Evolutionary conservation across 2,797 vertebrate species (phyloP).

Genomic region (Pipistrellus kuhlii): DNA sequence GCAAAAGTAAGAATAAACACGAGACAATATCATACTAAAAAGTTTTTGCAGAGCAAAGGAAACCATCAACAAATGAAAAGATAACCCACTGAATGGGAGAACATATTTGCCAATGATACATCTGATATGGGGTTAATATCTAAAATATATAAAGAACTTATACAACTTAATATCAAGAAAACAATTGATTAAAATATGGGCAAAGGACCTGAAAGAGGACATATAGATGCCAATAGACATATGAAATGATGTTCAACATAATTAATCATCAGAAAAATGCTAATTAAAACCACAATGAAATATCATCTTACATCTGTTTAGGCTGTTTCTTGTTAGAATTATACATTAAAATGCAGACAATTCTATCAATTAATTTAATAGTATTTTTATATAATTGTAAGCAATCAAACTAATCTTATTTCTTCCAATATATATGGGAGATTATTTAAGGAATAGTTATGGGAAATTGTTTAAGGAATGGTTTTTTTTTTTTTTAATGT

Average conservation of each 20-base stretch:
- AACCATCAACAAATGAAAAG: not conserved
- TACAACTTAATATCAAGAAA: not conserved
- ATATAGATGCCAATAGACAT: not conserved
- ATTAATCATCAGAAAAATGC: not conserved
- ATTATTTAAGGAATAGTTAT: not conserved
- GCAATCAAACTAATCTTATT: not conserved
- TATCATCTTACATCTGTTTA: not conserved
- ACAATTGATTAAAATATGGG: not conserved
- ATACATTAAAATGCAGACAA: slow-evolving; percentile 63
- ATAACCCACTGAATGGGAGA: not conserved
- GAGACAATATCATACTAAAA: not conserved
- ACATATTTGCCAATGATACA: not conserved
- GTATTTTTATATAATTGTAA: slow-evolving; percentile 73
- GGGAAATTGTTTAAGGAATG: slow-evolving; percentile 47
- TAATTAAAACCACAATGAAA: not conserved
- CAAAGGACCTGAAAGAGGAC: not conserved
- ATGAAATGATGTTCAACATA: not conserved
- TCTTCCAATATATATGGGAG: not conserved
- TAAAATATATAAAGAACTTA: not conserved
- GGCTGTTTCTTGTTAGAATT: slow-evolving; percentile 71
- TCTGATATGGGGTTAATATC: not conserved
- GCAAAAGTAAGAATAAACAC: not conserved
- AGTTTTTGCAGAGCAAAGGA: not conserved
- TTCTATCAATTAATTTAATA: slow-evolving; percentile 63
- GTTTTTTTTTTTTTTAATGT: not conserved